Evolutionary conservation across 2,888 invertebrate genomes (phyloP), one percentile per base, ranked within the genome.

Genomic region (Arrhopalites spinosus): DNA sequence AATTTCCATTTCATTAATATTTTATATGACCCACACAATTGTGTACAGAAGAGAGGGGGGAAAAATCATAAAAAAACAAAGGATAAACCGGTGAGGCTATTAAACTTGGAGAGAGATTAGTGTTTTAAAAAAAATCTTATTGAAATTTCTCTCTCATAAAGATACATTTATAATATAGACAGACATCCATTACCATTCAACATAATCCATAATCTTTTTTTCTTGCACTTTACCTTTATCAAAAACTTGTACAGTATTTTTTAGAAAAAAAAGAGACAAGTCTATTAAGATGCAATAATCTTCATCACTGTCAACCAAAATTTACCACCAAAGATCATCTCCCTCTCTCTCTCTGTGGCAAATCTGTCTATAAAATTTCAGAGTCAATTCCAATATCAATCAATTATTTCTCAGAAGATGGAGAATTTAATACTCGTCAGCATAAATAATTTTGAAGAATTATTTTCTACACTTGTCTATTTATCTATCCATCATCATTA

Each of bases 201-300:
- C 25, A 25, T 25, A 7, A 59, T 59, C 25, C 25, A 23, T 50
- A 50, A n/a, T 13, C 17, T 15, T 15, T 50, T 13, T 27, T 59
- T 27, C 27, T 27, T 25, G 13, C 59, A 25, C 59, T 25, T 27
- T 27, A 20, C 25, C 59, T 3, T n/a, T n/a, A 25, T 59, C 59
- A 25, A n/a, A 8, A 20, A 20, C 3, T n/a, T 20, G 20, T 13
- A 47, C n/a, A 1, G 15, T 47, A 13, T 13, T 17, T 47, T 47
- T 47, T 47, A 47, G 13, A n/a, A 17, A n/a, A 1, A 17, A n/a
- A 17, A 47, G 17, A n/a, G n/a, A 8, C n/a, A 23, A 56, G 53
- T 56, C 53, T 56, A 56, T 56, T 56, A 56, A 56, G 53, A 20
- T 56, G 53, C 53, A 56, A 56, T 56, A 56, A 56, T 56, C 53